Conservation (phyloP, 2,113 vertebrate genomes). For the Neofelis nebulosa region DNA sequence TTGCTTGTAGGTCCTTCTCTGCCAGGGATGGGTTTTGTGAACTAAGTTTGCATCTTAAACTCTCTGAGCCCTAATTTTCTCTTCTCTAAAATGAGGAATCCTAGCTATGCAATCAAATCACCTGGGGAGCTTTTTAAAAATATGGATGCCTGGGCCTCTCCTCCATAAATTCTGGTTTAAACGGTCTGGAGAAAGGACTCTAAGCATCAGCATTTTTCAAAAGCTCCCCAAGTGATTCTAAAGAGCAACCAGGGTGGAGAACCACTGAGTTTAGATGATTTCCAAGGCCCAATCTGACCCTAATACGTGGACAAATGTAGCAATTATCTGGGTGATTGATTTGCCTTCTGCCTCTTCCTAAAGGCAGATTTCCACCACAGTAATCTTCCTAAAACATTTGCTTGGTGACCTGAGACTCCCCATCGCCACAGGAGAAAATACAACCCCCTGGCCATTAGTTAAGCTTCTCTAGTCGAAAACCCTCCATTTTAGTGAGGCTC, state of each 20-base stretch:
- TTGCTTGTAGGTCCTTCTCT: background rate
- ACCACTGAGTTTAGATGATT: background rate
- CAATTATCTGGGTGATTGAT: background rate
- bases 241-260: background rate
- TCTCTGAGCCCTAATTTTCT: conserved; percentile 9
- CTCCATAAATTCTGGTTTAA: background rate
- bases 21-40: background rate
- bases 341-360: background rate
- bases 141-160: background rate
- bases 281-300: background rate
- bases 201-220: background rate
- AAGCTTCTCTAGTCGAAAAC: background rate
- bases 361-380: background rate
- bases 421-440: background rate
- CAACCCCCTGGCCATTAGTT: background rate
- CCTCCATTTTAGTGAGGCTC: background rate
- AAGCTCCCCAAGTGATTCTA: conserved; percentile 1
- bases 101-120: background rate
- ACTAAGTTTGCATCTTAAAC: background rate
- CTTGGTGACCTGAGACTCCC: background rate
- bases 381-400: background rate
- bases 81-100: background rate
- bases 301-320: background rate
- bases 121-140: background rate
- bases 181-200: background rate